Percentiles rank a stretch among this genome's conserved stretches.
These are phyloP conservation scores for Plecturocebus donacophilus DNA, from an alignment of 2,113 vertebrate genomes.

Conservation along the genomic window DNA sequence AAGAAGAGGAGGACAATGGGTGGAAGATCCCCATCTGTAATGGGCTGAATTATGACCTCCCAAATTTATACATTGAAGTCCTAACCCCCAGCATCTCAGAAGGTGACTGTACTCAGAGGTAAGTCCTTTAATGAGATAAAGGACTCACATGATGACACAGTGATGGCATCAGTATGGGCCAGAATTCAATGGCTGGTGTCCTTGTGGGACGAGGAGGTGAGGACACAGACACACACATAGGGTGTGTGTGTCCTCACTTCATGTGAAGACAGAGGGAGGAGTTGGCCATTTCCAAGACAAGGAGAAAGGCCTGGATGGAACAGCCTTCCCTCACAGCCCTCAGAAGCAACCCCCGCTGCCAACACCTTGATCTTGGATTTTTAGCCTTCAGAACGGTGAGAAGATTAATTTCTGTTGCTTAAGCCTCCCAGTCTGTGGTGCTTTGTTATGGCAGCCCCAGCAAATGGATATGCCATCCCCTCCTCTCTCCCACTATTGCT, in stretches of 20 bases:
- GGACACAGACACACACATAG: not conserved
- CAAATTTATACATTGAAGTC: not conserved
- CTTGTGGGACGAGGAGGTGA: not conserved
- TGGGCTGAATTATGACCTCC: not conserved
- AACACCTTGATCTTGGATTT: not conserved
- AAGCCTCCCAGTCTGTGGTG: not conserved
- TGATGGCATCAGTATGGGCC: not conserved
- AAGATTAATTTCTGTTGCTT: not conserved
- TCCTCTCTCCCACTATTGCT: not conserved
- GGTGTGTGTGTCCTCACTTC: too few species aligned
- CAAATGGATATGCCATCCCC: not conserved
- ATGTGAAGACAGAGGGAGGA: not conserved
- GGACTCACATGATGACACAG: too few species aligned
- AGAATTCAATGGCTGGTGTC: not conserved
- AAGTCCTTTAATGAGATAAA: not conserved
- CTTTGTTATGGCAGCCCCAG: not conserved
- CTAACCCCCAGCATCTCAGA: not conserved
- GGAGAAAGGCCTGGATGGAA: not conserved
- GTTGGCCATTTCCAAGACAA: not conserved
- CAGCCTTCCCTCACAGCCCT: not conserved
- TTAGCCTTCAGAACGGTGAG: not conserved
- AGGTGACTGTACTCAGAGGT: not conserved
- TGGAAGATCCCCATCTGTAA: not conserved
- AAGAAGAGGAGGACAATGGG: not conserved
- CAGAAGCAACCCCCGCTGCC: not conserved